A percentile compares a stretch with the other conserved stretches of the same genome.
Evolutionary conservation across 2,888 invertebrate genomes (phyloP).

Genomic region (Leptinotarsa juncta): DNA sequence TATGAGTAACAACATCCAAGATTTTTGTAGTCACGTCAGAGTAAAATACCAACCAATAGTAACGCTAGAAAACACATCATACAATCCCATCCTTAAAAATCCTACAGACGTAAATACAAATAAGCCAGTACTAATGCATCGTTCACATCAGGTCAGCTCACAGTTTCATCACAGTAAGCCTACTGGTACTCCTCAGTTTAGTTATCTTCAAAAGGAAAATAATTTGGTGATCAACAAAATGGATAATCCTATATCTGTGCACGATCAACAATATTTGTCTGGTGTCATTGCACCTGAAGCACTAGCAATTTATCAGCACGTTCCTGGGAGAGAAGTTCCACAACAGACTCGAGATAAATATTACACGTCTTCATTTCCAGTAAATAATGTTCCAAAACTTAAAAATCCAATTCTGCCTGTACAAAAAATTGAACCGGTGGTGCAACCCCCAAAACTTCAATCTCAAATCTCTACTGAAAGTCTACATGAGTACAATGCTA

Average conservation of each 20-base stretch:
- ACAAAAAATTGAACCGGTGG: slow-evolving; percentile 41
- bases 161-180: not conserved
- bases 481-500: slow-evolving; percentile 70
- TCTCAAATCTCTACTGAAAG: slow-evolving; percentile 60
- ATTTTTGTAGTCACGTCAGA: slow-evolving; percentile 46
- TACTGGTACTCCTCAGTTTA: not conserved
- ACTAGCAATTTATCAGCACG: slow-evolving; percentile 43
- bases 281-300: slow-evolving; percentile 15
- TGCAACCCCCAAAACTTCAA: slow-evolving; percentile 52
- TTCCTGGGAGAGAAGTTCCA: slow-evolving; percentile 40
- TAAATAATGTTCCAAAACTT: slow-evolving; percentile 36
- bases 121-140: not conserved
- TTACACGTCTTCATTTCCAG: slow-evolving; percentile 52
- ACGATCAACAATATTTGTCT: not conserved
- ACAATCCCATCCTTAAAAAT: not conserved
- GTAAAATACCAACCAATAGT: slow-evolving; percentile 43
- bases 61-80: slow-evolving; percentile 4
- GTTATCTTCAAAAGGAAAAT: not conserved
- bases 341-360: slow-evolving; percentile 38
- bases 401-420: slow-evolving; percentile 21
- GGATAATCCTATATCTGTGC: not conserved
- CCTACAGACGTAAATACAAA: not conserved
- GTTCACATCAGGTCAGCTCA: not conserved
- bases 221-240: not conserved
- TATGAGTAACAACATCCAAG: slow-evolving; percentile 41